Evolutionary conservation across 37 sponge, comb jelly and placozoan species (phyloP).

Genomic region (Hormiphora californensis): DNA sequence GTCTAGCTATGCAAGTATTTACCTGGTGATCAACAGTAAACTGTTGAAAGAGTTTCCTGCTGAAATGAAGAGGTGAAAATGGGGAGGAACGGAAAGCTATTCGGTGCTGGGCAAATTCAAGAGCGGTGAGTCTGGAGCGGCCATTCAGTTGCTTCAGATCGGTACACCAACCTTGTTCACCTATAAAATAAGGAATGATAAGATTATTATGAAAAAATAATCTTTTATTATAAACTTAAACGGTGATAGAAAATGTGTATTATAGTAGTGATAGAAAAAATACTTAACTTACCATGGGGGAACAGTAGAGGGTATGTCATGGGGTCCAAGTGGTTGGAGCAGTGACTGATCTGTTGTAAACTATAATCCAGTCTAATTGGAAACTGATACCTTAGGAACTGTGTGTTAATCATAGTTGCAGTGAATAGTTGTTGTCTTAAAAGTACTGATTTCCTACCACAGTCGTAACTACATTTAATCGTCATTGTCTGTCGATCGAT

Average conservation of each 20-base stretch:
- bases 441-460: no score
- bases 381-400: background rate
- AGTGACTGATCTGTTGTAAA: background rate
- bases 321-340: background rate
- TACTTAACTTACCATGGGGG: no score
- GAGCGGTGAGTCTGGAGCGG: background rate
- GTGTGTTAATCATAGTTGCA: background rate
- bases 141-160: no score
- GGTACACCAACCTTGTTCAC: no score
- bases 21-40: slow-evolving; percentile 64
- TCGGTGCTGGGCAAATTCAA: background rate
- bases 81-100: background rate
- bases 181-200: no score
- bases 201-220: no score
- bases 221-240: no score
- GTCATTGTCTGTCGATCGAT: background rate
- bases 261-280: no score
- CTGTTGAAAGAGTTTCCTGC: slow-evolving; percentile 60
- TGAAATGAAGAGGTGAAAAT: slow-evolving; percentile 3
- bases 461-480: no score
- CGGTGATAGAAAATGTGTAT: no score
- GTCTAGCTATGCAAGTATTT: no score
- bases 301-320: slow-evolving; percentile 17
- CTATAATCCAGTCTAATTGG: background rate
- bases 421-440: no score